Conservation (phyloP, 2,113 vertebrate genomes). For the Chamaetylas fuelleborni region DNA sequence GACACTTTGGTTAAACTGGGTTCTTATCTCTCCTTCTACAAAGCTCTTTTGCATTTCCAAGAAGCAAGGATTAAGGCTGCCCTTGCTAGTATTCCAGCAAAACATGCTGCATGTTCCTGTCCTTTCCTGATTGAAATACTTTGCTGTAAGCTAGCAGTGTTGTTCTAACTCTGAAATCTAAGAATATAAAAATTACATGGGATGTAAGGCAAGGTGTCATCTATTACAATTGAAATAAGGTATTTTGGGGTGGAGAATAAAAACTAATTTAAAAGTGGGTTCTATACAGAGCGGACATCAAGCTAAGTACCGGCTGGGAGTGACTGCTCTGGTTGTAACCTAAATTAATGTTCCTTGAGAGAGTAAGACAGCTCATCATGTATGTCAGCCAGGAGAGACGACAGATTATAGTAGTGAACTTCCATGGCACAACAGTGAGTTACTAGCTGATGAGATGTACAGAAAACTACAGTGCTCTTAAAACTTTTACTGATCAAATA, state of each 20-base stretch:
- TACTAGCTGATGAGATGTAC: not conserved
- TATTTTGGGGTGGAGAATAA: not conserved
- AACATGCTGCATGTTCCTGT: not conserved
- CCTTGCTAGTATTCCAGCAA: not conserved
- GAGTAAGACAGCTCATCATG: not conserved
- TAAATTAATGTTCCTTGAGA: not conserved
- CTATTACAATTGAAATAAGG: not conserved
- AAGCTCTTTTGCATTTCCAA: not conserved
- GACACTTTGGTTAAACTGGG: not conserved
- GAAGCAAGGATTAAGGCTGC: not conserved
- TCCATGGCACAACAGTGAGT: not conserved
- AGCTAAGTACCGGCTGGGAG: not conserved
- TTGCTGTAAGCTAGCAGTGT: not conserved
- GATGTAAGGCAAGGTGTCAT: not conserved
- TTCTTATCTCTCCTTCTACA: not conserved
- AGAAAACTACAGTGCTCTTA: not conserved
- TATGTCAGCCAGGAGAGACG: not conserved
- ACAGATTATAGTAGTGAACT: not conserved
- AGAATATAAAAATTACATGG: not conserved
- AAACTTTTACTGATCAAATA: not conserved
- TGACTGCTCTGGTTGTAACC: not conserved
- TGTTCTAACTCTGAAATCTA: not conserved
- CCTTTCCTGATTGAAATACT: not conserved
- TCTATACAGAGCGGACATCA: not conserved
- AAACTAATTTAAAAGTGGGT: not conserved